phyloP scores from a whole-genome alignment of 2,113 vertebrate genomes.

The Coturnix japonica region DNA sequence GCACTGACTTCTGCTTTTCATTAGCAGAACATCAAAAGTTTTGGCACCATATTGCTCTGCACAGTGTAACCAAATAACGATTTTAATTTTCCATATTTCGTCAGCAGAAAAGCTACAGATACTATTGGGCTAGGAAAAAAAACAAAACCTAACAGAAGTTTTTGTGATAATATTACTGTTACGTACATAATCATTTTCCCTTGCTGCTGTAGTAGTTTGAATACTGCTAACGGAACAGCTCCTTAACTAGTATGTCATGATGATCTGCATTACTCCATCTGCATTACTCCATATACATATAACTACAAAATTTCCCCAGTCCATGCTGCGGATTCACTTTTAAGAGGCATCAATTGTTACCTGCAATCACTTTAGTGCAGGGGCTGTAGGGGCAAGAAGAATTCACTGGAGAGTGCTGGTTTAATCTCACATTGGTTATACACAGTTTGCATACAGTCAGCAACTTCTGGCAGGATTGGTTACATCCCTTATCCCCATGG shows the following conservation, averaged over 20 bases:
- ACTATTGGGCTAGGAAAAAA: background rate
- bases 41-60: background rate
- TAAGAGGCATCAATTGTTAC: background rate
- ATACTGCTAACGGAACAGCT: background rate
- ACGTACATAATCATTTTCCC: background rate
- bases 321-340: background rate
- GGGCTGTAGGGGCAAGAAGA: background rate
- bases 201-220: background rate
- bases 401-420: background rate
- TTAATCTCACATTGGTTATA: background rate
- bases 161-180: too few species aligned
- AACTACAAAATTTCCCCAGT: background rate
- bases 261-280: too few species aligned
- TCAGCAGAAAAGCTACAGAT: background rate
- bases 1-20: background rate
- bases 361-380: background rate
- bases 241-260: rapidly evolving
- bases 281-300: background rate
- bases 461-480: background rate
- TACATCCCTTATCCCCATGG: background rate
- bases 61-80: background rate
- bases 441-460: background rate
- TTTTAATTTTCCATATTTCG: background rate
- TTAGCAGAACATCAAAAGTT: background rate
- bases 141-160: background rate